Evolutionary conservation across 2,888 invertebrate species (phyloP).

Genomic region (Sphaerophoria taeniata): DNA sequence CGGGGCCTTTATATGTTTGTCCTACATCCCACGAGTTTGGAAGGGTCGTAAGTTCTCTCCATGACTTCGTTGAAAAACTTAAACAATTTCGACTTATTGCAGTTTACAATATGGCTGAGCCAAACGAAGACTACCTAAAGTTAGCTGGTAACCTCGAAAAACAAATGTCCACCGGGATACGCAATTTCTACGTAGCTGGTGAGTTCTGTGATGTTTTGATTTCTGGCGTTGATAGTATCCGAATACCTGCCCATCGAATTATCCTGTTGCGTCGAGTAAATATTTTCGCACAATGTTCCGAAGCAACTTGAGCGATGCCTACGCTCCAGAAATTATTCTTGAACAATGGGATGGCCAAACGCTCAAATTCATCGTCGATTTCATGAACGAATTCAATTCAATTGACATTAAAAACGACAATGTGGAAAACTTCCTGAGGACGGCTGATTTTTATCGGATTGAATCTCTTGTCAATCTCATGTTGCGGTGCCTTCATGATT

Average conservation of each 20-base stretch:
- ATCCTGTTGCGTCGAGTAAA: slow-evolving; percentile 2
- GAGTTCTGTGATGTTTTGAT: slow-evolving; percentile 28
- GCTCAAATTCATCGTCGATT: slow-evolving; percentile 7
- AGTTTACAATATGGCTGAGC: slow-evolving; percentile 11
- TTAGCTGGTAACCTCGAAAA: neutral
- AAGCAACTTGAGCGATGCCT: slow-evolving; percentile 14
- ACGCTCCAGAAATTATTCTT: neutral
- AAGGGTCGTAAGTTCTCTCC: neutral
- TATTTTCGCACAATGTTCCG: slow-evolving; percentile 25
- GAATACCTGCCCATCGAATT: slow-evolving; percentile 2
- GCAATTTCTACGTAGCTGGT: slow-evolving; percentile 7
- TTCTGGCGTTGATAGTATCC: neutral
- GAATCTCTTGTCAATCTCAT: neutral
- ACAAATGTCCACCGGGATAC: neutral
- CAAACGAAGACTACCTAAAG: neutral
- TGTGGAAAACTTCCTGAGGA: slow-evolving; percentile 7
- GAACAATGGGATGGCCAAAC: slow-evolving; percentile 14
- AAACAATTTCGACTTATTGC: neutral
- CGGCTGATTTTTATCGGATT: slow-evolving; percentile 27
- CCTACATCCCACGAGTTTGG: slow-evolving; percentile 10
- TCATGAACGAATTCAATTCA: neutral
- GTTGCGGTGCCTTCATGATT: slow-evolving; percentile 29
- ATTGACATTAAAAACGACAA: slow-evolving; percentile 15
- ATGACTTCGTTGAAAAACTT: neutral
- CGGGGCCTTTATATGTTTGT: slow-evolving; percentile 9